phyloP scores from a whole-genome alignment of 2,888 invertebrate species.

The Trichopoda pennipes region DNA sequence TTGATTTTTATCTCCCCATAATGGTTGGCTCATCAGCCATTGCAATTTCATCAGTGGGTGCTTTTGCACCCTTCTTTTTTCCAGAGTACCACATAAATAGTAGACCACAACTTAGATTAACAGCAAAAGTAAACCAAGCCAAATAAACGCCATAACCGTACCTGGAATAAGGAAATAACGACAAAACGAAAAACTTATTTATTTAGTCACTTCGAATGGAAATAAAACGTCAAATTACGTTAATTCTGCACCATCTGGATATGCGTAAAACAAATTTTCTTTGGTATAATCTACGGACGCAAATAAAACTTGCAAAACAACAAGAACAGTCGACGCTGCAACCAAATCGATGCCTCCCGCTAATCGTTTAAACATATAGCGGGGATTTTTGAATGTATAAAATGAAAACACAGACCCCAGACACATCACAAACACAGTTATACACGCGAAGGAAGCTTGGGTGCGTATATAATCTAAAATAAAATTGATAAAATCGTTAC shows the following conservation, averaged over 20 bases:
- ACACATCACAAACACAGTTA: slow-evolving; percentile 89
- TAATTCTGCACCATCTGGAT: slow-evolving; percentile 85
- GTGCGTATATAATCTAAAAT: slow-evolving; percentile 89
- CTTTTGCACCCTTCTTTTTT: slow-evolving; percentile 91
- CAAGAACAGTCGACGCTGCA: slow-evolving; percentile 90
- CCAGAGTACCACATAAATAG: slow-evolving; percentile 90
- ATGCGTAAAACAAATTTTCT: slow-evolving; percentile 84
- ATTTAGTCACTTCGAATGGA: not conserved
- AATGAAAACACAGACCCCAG: slow-evolving; percentile 91
- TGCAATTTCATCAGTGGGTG: slow-evolving; percentile 90
- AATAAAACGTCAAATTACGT: slow-evolving; percentile 80
- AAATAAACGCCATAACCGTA: slow-evolving; percentile 88
- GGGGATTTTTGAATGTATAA: slow-evolving; percentile 91
- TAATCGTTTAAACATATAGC: slow-evolving; percentile 93
- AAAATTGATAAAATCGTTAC: not conserved
- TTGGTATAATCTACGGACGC: slow-evolving; percentile 88
- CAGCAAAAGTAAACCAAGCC: slow-evolving; percentile 89
- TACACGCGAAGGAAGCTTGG: slow-evolving; percentile 91
- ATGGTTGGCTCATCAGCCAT: slow-evolving; percentile 93
- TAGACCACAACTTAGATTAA: slow-evolving; percentile 86
- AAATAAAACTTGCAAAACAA: slow-evolving; percentile 90
- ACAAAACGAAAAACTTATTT: not conserved
- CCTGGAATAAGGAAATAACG: no score
- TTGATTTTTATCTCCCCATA: slow-evolving; percentile 83
- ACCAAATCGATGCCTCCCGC: slow-evolving; percentile 92